A percentile compares a stretch with the other conserved stretches of the same genome.
phyloP scores from a whole-genome alignment of 2,113 vertebrate genomes.

The Baryphthengus martii region DNA sequence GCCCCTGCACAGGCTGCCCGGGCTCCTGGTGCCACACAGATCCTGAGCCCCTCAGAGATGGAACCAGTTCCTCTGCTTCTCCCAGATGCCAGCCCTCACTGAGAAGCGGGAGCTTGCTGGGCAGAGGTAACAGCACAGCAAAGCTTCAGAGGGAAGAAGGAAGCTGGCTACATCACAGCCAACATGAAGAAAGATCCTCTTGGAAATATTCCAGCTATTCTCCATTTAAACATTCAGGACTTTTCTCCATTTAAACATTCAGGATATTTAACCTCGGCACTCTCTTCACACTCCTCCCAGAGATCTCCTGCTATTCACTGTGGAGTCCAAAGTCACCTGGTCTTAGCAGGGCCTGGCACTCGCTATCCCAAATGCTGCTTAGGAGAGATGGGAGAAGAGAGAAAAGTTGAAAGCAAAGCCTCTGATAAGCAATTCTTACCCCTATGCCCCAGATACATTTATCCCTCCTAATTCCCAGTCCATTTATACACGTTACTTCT shows the following conservation, averaged over 20 bases:
- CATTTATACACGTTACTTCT: neutral
- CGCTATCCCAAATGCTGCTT: neutral
- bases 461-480: neutral
- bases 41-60: neutral
- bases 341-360: neutral
- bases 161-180: neutral
- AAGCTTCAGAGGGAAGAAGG: neutral
- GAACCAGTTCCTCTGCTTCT: neutral
- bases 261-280: neutral
- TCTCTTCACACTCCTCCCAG: neutral
- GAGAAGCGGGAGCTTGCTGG: neutral
- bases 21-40: neutral
- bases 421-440: neutral
- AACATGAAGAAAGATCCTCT: neutral
- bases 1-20: fast-evolving
- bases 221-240: neutral
- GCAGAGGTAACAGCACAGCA: neutral
- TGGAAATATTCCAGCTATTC: slow-evolving; percentile 40
- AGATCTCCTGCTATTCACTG: neutral
- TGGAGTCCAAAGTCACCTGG: slow-evolving; percentile 17
- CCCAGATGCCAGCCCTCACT: neutral
- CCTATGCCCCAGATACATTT: neutral
- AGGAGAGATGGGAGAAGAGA: neutral
- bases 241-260: neutral
- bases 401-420: slow-evolving; percentile 22